Evolutionary conservation across 2,888 invertebrate genomes (phyloP), one percentile per base, ranked within the genome.

Genomic region (Eueremaeus valkanovi): DNA sequence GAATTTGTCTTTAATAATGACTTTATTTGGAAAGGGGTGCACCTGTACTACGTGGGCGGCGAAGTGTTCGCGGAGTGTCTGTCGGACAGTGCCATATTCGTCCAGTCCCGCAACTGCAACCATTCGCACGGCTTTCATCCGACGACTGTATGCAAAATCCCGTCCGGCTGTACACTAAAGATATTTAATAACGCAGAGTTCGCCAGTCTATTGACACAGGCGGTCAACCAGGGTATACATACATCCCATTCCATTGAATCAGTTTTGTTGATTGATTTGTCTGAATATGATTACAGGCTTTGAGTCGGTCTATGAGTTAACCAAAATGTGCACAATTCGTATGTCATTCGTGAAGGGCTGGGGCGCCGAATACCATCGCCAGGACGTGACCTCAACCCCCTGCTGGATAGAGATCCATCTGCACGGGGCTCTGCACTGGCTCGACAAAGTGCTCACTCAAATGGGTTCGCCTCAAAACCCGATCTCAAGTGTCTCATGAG

Each of bases 261-360:
- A n/a, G n/a, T n/a, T n/a, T n/a, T n/a, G n/a, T n/a, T n/a, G n/a
- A n/a, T n/a, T n/a, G n/a, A n/a, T n/a, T n/a, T n/a, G n/a, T n/a
- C n/a, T n/a, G n/a, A n/a, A n/a, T n/a, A n/a, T n/a, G n/a, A n/a
- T n/a, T n/a, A n/a, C n/a, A n/a, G n/a, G 98, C 11, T 99, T 97
- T 82, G 98, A 99, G 84, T 96, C 97, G 33, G 98, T 99, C 29
- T 99, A 96, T 82, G 98, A 99, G 86, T 87, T 99, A 79, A 99
- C 97, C 0, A 97, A 98, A 86, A 98, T 98, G 97, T 97, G 97
- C 83, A 97, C 96, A 74, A 98, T 99, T 81, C 87, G 98, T 79
- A 95, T 99, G 94, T 96, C 96, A 81, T 98, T 99, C 83, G 98
- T 99, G 49, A 98, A 98, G 83, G 99, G 99, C 2, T 99, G 98